Conservation (phyloP, 2,888 invertebrate species). For the Diarsia dahlii region DNA sequence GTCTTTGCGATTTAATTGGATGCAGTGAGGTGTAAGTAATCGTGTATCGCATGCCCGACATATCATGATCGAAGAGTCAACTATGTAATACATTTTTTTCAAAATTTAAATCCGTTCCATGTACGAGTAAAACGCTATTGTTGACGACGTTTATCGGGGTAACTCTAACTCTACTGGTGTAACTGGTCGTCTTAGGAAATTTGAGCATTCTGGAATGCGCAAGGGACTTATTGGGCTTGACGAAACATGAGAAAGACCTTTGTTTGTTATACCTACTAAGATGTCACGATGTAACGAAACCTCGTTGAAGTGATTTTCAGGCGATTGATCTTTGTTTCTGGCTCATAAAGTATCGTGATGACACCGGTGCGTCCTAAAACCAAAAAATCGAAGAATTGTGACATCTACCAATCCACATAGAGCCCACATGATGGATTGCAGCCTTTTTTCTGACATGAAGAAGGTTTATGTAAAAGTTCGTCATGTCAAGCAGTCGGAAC, state of each 20-base stretch:
- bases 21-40: too few relatives aligned
- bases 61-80: too few relatives aligned
- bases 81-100: too few relatives aligned
- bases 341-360: neutral
- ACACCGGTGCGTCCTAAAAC: neutral
- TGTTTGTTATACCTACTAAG: neutral
- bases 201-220: neutral
- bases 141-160: too few relatives aligned
- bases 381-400: neutral
- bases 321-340: neutral
- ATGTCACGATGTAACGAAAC: neutral
- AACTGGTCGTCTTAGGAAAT: slow-evolving; percentile 4
- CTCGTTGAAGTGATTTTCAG: neutral
- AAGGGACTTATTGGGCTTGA: neutral
- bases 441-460: neutral
- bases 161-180: neutral
- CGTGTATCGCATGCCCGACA: too few relatives aligned
- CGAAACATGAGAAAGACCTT: neutral
- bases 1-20: too few relatives aligned
- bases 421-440: neutral
- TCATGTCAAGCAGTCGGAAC: neutral
- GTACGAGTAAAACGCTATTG: too few relatives aligned
- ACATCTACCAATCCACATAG: neutral
- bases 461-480: neutral
- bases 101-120: too few relatives aligned